Conservation (phyloP, 2,888 invertebrate genomes). For the Leptinotarsa peninsularis region DNA sequence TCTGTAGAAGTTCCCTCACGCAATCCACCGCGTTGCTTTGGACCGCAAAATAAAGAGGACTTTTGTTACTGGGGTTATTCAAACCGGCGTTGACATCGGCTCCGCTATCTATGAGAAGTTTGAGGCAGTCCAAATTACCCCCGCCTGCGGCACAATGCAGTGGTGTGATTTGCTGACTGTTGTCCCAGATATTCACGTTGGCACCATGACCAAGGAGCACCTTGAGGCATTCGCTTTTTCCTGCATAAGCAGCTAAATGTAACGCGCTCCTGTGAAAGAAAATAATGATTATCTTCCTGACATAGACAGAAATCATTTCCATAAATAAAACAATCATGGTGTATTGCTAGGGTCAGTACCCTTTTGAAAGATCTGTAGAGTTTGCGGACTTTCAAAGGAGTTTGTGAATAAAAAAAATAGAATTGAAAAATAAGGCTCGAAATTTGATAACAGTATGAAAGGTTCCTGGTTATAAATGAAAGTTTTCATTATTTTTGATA, state of each 20-base stretch:
- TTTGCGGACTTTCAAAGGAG: too few relatives aligned
- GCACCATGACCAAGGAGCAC: slow-evolving; percentile 78
- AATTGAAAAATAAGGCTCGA: too few relatives aligned
- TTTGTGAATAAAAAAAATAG: too few relatives aligned
- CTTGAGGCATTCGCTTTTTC: slow-evolving; percentile 78
- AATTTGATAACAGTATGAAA: too few relatives aligned
- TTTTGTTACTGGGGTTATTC: slow-evolving; percentile 75
- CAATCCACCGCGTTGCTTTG: slow-evolving; percentile 81
- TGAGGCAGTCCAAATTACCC: slow-evolving; percentile 72
- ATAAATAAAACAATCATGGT: too few relatives aligned
- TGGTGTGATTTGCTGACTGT: slow-evolving; percentile 76
- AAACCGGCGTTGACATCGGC: slow-evolving; percentile 85
- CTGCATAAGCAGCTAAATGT: slow-evolving; percentile 84
- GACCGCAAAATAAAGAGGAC: slow-evolving; percentile 88
- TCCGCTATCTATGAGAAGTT: slow-evolving; percentile 76
- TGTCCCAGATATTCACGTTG: slow-evolving; percentile 78
- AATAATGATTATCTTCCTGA: not conserved
- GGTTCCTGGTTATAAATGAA: too few relatives aligned
- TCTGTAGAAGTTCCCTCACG: slow-evolving; percentile 77
- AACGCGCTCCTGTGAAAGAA: slow-evolving; percentile 71
- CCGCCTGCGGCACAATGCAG: slow-evolving; percentile 82
- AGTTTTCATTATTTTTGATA: too few relatives aligned
- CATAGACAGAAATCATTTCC: too few relatives aligned
- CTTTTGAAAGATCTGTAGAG: too few relatives aligned
- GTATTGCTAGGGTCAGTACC: too few relatives aligned